Base-by-base conservation (phyloP, 1,140 invertebrate genomes). In the Drosophila sucinea region DNA sequence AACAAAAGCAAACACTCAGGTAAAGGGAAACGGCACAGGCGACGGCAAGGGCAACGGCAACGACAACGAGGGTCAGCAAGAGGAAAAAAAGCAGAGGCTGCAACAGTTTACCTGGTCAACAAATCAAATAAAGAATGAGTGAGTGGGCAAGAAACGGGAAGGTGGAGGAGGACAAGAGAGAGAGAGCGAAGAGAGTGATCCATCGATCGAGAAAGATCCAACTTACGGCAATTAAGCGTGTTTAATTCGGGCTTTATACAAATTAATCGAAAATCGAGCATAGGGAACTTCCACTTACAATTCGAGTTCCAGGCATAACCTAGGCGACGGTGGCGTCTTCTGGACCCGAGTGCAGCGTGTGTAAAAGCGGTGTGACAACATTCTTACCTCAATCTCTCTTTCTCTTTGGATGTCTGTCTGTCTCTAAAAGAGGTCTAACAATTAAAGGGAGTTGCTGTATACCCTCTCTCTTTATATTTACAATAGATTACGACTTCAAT, bases 241-340 rank as follows among this genome's bases (percentile, higher is more conserved):
- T 83, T 86, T 86, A 86, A 86, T 86, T 86, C 83, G 83, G 84
- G 73, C 86, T 86, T 86, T 86, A 86, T 83, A 87, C 83, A 86
- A 86, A 86, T 86, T 86, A 86, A 86, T 76, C 87, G 69, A 85
- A 51, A 87, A 83, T 78, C 83, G 67, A 79, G 67, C 65, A 76
- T 60, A 81, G 54, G 77, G 11, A 51, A 27, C 7, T 32, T 27
- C 17, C 27, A 40, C 35, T 38, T 38, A 11, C 35, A 38, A 3
- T 38, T 11, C 35, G 10, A 38, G 60, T 60, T 17, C 32, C 32
- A 41, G n/a, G 55, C 77, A 73, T 72, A 73, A 67, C 73, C 65
- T 67, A 65, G 76, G 76, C 40, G 30, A 4, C 30, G 30, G 30
- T 4, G 30, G 11, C 57, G 5, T 55, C 8, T 51, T 27, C 6